phyloP scores from a whole-genome alignment of 2,888 invertebrate species.

The Andrena fulva region DNA sequence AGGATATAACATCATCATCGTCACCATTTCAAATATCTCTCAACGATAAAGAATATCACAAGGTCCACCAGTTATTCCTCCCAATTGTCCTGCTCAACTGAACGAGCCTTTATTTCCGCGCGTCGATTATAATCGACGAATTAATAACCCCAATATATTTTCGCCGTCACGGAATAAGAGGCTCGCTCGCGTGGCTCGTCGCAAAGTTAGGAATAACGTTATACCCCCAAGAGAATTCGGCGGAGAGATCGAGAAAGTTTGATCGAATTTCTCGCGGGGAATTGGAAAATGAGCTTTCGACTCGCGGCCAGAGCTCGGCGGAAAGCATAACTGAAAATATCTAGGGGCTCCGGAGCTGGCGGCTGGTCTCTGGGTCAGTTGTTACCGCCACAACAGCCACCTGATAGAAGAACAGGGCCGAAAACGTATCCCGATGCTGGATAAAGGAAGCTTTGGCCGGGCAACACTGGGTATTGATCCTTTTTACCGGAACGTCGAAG shows the following conservation, averaged over 20 bases:
- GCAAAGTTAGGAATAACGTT: constrained; percentile 54
- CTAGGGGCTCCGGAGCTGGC: constrained; percentile 14
- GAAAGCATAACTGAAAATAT: constrained; percentile 48
- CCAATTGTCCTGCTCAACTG: background rate
- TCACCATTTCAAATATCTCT: too few species aligned
- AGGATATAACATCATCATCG: too few species aligned
- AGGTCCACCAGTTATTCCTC: background rate
- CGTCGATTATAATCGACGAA: background rate
- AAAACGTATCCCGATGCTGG: constrained; percentile 62
- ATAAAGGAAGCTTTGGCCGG: constrained; percentile 63
- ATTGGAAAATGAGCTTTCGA: constrained; percentile 48
- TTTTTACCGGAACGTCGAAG: constrained; percentile 46
- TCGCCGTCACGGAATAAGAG: constrained; percentile 33
- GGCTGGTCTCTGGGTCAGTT: constrained; percentile 28
- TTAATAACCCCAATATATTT: constrained; percentile 11
- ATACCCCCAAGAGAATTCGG: constrained; percentile 46
- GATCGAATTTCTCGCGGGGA: constrained; percentile 61
- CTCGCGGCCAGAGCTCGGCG: constrained; percentile 5
- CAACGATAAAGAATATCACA: too few species aligned
- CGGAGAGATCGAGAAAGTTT: constrained; percentile 64
- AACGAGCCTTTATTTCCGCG: background rate
- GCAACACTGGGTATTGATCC: constrained; percentile 66
- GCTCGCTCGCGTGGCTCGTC: constrained; percentile 18
- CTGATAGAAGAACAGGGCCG: constrained; percentile 49
- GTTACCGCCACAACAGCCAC: constrained; percentile 43